These are phyloP conservation scores for Microctonus brassicae DNA, from an alignment of 2,888 invertebrate species.

Conservation along the genomic window DNA sequence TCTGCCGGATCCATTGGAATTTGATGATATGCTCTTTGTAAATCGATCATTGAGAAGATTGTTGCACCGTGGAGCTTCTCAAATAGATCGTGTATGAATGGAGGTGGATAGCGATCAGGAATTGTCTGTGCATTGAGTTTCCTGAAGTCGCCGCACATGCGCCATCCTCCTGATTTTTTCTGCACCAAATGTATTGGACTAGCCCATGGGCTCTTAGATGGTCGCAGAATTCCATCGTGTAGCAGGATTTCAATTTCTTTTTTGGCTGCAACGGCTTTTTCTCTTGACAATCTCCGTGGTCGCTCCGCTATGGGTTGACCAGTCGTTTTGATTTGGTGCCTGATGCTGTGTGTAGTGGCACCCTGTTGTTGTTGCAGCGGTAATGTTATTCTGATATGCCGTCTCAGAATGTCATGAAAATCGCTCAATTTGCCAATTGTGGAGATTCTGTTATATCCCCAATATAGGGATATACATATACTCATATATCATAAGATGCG, in stretches of 20 bases:
- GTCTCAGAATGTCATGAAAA: no score
- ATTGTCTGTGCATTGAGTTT: slow-evolving; percentile 10
- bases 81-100: slow-evolving; percentile 1
- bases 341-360: background rate
- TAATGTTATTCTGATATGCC: no score
- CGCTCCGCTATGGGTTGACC: no score
- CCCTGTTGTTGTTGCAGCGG: background rate
- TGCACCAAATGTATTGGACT: slow-evolving; percentile 13
- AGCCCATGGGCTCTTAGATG: slow-evolving; percentile 17
- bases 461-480: no score
- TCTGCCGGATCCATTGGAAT: slow-evolving; percentile 14
- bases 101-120: slow-evolving; percentile 11
- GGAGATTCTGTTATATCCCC: no score
- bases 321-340: background rate
- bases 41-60: slow-evolving; percentile 5
- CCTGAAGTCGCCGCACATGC: slow-evolving; percentile 21
- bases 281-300: background rate
- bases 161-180: no score
- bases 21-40: slow-evolving; percentile 14
- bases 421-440: no score
- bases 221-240: background rate
- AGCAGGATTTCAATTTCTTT: background rate
- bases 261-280: background rate
- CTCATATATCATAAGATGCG: no score
- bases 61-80: background rate